A percentile compares a stretch with the other conserved stretches of the same genome.
phyloP scores from a whole-genome alignment of 2,797 vertebrate genomes.

The Phataginus tetradactyla region DNA sequence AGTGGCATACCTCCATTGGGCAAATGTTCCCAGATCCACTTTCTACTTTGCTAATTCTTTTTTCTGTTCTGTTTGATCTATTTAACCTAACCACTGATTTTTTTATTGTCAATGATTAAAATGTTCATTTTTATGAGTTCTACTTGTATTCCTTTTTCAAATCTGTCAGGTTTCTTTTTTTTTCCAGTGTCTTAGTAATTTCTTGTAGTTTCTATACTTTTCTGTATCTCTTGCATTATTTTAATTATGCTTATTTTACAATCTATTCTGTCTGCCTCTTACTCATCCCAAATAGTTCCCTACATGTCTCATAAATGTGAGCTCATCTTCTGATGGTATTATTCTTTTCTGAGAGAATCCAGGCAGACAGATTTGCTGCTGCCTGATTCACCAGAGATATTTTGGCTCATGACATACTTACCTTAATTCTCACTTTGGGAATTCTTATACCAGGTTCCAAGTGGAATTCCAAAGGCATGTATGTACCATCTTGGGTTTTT shows the following conservation, averaged over 20 bases:
- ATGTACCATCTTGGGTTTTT: background rate
- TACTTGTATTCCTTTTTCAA: background rate
- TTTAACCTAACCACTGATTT: background rate
- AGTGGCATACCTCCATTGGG: background rate
- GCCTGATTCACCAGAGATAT: background rate
- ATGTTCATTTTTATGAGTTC: background rate
- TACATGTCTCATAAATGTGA: background rate
- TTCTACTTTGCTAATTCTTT: conserved; percentile 23
- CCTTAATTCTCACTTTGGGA: background rate
- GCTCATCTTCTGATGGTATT: background rate
- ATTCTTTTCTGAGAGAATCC: background rate
- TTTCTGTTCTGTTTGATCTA: background rate
- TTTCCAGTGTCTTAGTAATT: background rate
- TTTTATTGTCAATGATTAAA: background rate
- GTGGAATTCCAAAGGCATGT: background rate
- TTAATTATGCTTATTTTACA: conserved; percentile 17
- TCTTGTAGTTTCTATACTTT: background rate
- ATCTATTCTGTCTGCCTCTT: background rate
- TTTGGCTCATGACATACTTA: background rate
- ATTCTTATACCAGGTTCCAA: background rate
- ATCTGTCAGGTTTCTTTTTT: background rate
- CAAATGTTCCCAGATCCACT: background rate
- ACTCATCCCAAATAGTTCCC: background rate
- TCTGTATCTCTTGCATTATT: background rate
- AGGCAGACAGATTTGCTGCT: background rate